phyloP scores from a whole-genome alignment of 2,113 vertebrate genomes.

The Protobothrops flavoviridis region DNA sequence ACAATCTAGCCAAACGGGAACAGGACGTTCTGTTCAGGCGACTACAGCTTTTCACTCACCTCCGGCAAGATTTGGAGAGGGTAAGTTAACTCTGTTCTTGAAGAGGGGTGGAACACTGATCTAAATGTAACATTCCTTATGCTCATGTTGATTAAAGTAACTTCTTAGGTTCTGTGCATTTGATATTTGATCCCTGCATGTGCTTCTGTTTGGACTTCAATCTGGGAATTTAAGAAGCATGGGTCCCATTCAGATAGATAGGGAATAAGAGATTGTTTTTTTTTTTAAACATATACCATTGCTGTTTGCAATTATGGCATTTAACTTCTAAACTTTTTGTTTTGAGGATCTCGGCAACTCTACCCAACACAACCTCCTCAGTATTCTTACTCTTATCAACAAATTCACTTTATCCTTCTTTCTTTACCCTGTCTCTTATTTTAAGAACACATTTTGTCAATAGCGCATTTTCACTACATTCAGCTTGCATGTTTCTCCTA shows the following conservation, averaged over 20 bases:
- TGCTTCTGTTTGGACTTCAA: neutral
- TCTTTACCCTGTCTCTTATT: neutral
- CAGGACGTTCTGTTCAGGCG: slow-evolving; percentile 92
- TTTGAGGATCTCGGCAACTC: neutral
- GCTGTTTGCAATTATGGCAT: neutral
- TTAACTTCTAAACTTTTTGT: neutral
- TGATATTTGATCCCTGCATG: neutral
- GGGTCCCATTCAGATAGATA: neutral
- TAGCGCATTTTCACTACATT: neutral
- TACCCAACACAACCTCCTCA: neutral
- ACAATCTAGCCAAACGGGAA: slow-evolving; percentile 90
- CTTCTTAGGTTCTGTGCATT: neutral
- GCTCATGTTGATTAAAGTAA: neutral
- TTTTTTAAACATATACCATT: neutral
- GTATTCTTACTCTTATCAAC: neutral
- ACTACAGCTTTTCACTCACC: slow-evolving; percentile 94
- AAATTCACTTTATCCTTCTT: neutral
- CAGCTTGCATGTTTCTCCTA: neutral
- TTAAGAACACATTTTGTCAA: neutral
- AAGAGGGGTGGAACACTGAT: accelerated
- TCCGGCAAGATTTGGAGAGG: slow-evolving; percentile 96
- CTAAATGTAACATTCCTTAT: neutral
- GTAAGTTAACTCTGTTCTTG: slow-evolving; percentile 60
- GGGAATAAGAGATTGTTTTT: neutral
- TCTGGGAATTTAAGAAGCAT: neutral